Conservation (phyloP, 2,888 invertebrate genomes). For the Antheraea yamamai region DNA sequence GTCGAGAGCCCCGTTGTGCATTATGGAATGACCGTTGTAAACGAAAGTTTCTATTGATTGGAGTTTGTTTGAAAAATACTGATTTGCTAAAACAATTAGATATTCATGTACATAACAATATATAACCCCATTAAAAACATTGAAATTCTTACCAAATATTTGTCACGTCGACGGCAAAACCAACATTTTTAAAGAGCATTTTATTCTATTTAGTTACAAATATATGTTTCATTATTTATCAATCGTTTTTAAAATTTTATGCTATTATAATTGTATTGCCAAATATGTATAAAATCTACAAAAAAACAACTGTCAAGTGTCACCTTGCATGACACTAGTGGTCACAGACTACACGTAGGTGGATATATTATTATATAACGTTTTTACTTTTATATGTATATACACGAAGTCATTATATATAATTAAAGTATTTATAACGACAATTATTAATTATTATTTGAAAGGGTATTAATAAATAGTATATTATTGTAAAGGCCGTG, state of each 20-base stretch:
- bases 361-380: too few relatives aligned
- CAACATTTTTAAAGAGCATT: constrained; percentile 73
- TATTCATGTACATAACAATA: constrained; percentile 23
- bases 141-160: constrained; percentile 54
- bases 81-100: constrained; percentile 45
- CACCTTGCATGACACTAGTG: background rate
- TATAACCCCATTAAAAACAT: constrained; percentile 21
- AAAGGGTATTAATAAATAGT: too few relatives aligned
- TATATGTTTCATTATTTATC: constrained; percentile 52
- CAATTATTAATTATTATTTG: too few relatives aligned
- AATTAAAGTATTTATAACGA: too few relatives aligned
- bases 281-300: constrained; percentile 1
- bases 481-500: too few relatives aligned
- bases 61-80: constrained; percentile 43
- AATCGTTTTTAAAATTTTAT: background rate
- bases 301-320: background rate
- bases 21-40: constrained; percentile 64
- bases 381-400: too few relatives aligned
- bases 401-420: too few relatives aligned
- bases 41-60: constrained; percentile 42
- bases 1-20: constrained; percentile 49
- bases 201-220: constrained; percentile 43
- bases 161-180: constrained; percentile 62
- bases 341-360: too few relatives aligned
- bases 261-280: constrained; percentile 1